Base-by-base conservation (phyloP, 2,113 vertebrate species). In the Heloderma charlesbogerti region DNA sequence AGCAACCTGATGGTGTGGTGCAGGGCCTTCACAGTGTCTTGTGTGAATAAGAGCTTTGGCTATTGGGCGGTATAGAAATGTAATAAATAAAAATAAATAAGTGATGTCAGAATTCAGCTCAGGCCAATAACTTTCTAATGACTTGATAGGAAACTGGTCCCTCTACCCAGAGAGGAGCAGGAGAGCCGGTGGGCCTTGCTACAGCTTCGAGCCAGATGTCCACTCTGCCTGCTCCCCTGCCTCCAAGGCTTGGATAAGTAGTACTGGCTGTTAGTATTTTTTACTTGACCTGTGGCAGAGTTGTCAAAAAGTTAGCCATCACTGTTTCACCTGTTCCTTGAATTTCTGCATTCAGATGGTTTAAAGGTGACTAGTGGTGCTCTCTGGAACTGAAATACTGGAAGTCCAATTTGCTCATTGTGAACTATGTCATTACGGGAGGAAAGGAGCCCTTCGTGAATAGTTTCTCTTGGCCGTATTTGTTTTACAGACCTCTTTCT, bases 381-480 rank as follows among this genome's bases (percentile, higher is more conserved):
- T 83, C 93, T 72, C 89, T 89, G 88, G 90, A 81, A 69, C 5
- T 83, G 37, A 80, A 67, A 10, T 88, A 25, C 87, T 6, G 0
- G 80, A 88, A 77, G 31, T 72, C 92, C 74, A 60, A 18, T 54
- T 51, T 88, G 31, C 25, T 20, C 31, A 71, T 27, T 60, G 27
- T 91, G 71, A 27, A 45, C 85, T 82, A 16, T 63, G 31, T 18
- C 69, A 87, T 87, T 84, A 86, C 93, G 92, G 84, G 89, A 89
- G 95, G 89, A 95, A 57, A 27, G 81, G 25, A 60, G 57, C 22
- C 91, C 92, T 83, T 96, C 92, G 83, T 91, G 91, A 94, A 90
- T 87, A 91, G 84, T 85, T 94, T 92, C 89, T 94, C 51, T 78
- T 96, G 94, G 86, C 77, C 40, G 3, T 91, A 27, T 3, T 82